phyloP scores from a whole-genome alignment of 2,888 invertebrate species.

The Hirtodrosophila histrioides region DNA sequence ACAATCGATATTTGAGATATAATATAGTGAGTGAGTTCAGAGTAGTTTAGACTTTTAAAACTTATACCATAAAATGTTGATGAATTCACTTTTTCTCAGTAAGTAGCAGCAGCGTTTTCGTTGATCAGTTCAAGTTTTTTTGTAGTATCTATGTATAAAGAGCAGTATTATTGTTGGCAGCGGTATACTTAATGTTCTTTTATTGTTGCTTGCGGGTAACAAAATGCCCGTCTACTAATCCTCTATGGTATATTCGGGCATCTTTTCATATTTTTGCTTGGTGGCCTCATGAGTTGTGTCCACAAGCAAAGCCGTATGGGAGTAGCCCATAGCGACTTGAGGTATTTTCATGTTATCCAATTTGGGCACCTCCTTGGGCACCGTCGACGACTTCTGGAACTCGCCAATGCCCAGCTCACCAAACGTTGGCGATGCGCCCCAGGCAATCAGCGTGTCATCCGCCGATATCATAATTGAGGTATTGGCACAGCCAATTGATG shows the following conservation, averaged over 20 bases:
- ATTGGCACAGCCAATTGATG: slow-evolving; percentile 92
- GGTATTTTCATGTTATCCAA: slow-evolving; percentile 91
- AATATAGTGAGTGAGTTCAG: slow-evolving; percentile 19
- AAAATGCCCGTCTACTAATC: slow-evolving; percentile 65
- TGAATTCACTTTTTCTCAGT: slow-evolving; percentile 37
- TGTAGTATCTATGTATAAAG: slow-evolving; percentile 48
- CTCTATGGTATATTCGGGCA: slow-evolving; percentile 85
- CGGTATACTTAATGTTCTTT: slow-evolving; percentile 58
- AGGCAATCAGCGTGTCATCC: slow-evolving; percentile 94
- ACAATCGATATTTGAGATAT: slow-evolving; percentile 62
- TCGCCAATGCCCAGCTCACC: slow-evolving; percentile 97
- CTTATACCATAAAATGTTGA: slow-evolving; percentile 57
- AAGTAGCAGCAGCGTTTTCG: slow-evolving; percentile 77
- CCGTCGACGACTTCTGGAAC: slow-evolving; percentile 93
- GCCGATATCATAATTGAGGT: slow-evolving; percentile 94
- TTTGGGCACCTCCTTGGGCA: slow-evolving; percentile 93
- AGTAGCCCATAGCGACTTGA: slow-evolving; percentile 92
- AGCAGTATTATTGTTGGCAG: slow-evolving; percentile 76
- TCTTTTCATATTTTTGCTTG: slow-evolving; percentile 85
- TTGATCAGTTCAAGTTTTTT: slow-evolving; percentile 73
- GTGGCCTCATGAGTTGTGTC: slow-evolving; percentile 86
- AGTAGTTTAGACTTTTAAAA: slow-evolving; percentile 41
- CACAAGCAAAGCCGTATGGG: slow-evolving; percentile 90
- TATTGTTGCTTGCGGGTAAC: slow-evolving; percentile 20
- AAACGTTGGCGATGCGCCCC: slow-evolving; percentile 97